Evolutionary conservation across 64 coral and sea anemone species (phyloP).

Genomic region (Actinia equina): DNA sequence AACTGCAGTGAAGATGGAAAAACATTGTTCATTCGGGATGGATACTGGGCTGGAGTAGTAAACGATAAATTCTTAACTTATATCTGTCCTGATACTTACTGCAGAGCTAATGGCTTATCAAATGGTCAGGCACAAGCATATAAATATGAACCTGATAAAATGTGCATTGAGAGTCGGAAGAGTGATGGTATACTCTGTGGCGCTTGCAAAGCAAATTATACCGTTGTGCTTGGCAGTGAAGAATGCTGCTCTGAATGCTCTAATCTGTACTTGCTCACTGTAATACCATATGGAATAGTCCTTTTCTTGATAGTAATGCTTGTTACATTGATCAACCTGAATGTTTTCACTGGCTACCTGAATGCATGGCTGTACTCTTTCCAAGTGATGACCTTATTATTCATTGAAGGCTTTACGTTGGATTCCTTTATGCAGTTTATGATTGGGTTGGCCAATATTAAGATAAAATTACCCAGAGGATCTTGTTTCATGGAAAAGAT

Average conservation of each 20-base stretch:
- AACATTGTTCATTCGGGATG: constrained; percentile 58
- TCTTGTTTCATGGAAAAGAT: constrained; percentile 58
- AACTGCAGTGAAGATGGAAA: constrained; percentile 37
- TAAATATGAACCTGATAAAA: constrained; percentile 38
- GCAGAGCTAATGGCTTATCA: constrained; percentile 2
- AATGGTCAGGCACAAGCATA: constrained; percentile 15
- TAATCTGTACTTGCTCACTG: constrained; percentile 55
- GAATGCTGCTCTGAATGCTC: constrained; percentile 50
- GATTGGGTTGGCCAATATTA: constrained; percentile 63
- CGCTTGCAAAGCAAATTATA: constrained; percentile 46
- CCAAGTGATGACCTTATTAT: constrained; percentile 75
- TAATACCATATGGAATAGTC: constrained; percentile 50
- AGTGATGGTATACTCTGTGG: constrained; percentile 69
- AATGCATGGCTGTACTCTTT: constrained; percentile 98
- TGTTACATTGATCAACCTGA: constrained; percentile 71
- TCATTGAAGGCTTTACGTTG: constrained; percentile 52
- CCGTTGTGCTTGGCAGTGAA: constrained; percentile 63
- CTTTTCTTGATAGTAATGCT: constrained; percentile 53
- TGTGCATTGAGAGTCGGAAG: constrained; percentile 55
- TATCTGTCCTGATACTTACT: constrained; percentile 71
- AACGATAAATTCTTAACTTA: constrained; percentile 39
- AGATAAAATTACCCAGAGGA: constrained; percentile 53
- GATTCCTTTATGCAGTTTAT: constrained; percentile 71
- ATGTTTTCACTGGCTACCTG: constrained; percentile 90
- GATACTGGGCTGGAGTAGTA: constrained; percentile 82